These are phyloP conservation scores for Ictalurus punctatus DNA, from an alignment of 2,113 vertebrate genomes.

Conservation along the genomic window DNA sequence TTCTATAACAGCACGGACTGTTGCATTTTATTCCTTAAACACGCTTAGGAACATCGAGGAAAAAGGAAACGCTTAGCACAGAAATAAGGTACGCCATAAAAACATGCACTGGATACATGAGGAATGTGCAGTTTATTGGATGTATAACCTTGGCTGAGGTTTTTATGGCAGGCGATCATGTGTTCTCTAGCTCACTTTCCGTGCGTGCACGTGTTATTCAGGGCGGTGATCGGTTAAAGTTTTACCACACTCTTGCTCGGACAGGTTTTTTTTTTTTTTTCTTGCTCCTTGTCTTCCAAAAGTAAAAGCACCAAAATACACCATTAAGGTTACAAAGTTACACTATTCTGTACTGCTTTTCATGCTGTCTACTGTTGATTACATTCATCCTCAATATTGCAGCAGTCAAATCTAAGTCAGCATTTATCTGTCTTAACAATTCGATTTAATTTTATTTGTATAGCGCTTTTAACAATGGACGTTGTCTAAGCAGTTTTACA, in stretches of 20 bases:
- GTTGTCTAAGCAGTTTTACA: no score
- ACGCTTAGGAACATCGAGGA: conserved; percentile 7
- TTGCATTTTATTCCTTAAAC: neutral
- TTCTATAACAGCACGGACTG: neutral
- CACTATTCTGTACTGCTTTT: neutral
- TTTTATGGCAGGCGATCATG: conserved; percentile 75
- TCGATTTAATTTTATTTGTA: no score
- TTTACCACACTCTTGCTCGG: conserved; percentile 63
- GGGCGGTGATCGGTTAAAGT: conserved; percentile 71
- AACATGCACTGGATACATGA: conserved; percentile 45
- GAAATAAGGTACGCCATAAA: conserved; percentile 48
- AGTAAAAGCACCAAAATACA: conserved; percentile 22
- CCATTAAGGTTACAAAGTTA: neutral
- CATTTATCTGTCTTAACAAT: neutral
- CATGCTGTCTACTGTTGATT: neutral
- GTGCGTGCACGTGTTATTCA: conserved; percentile 69
- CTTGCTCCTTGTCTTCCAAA: neutral
- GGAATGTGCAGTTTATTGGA: conserved; percentile 69
- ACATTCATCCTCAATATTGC: neutral
- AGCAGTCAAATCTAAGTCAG: neutral
- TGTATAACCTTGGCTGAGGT: conserved; percentile 71
- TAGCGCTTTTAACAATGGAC: no score
- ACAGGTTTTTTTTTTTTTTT: conserved; percentile 8
- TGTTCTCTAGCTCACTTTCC: conserved; percentile 62
- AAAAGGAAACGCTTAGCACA: conserved; percentile 20